Evolutionary conservation across 1,140 invertebrate species (phyloP), one percentile per base, ranked within the genome.

Genomic region (Brachionus angularis): DNA sequence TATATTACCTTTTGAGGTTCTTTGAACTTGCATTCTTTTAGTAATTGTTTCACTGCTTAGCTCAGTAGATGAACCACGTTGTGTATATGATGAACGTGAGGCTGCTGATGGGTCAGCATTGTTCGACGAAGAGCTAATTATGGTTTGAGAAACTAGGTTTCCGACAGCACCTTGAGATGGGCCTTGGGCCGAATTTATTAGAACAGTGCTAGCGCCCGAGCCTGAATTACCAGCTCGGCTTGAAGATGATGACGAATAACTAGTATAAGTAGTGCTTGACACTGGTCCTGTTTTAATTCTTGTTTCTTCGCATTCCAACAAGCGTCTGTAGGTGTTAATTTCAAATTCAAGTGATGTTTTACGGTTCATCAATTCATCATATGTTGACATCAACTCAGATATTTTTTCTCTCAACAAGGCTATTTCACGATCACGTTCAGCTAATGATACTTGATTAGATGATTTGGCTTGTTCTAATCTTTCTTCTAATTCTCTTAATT

Each of bases 311-410:
- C 49, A 53, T 47, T 71, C 70, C 21, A 71, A 34, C 36, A 71
- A 39, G 8, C 70, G 49, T 47, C 52, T 55, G 23, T 71, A 71
- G n/a, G 70, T 71, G 23, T 71, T 71, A 8, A 71, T 71, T 31
- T 71, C 70, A 44, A 71, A 71, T 49, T 50, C 25, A 25, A 71
- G 70, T 18, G 50, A 55, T 18, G 47, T 50, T 36, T 71, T 71
- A 33, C 49, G 21, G 16, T 61, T 47, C 23, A 71, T 42, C 0
- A 58, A n/a, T 7, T 50, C 49, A 27, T 50, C 49, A 71, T 52
- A 44, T 5, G 70, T 50, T 21, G 47, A 25, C 49, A 52, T 50
- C 8, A 42, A 36, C 33, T 55, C 50, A 8, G 29, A 33, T 5
- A 53, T 53, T 31, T 71, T 53, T 21, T 53, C 52, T 55, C 70